Base-by-base conservation (phyloP, 53 echinoderm and acorn worm genomes). In the Zoroaster sp. region DNA sequence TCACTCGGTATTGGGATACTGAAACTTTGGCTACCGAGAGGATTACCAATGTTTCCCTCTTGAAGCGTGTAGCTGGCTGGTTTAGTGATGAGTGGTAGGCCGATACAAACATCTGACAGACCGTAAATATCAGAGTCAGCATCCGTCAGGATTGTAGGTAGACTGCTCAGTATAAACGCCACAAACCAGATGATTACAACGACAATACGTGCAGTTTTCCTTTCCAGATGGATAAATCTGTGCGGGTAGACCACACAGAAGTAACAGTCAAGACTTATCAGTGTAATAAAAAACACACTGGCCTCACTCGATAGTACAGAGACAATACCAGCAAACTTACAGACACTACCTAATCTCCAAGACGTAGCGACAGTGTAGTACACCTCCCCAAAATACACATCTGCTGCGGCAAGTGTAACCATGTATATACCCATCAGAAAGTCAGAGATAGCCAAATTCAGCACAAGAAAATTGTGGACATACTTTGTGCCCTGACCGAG, bases 31-130 rank as follows among this genome's bases (percentile, higher is more conserved):
- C 59, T 83, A 71, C 83, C 70, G 32, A 74, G 35, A 10, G 53
- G 78, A 31, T 67, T 31, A 2, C 66, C 74, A 6, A 80, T 46
- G 10, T 68, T 79, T 2, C 71, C 49, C 21, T 72, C 77, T 3
- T 83, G 35, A 5, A 88, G 47, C 1, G n/a, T 4, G 31, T 78
- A 88, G 1, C 13, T 33, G 18, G 80, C 33, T 4, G 76, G 87
- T 47, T 87, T 87, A 0, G 90, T 78, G 72, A 93, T 93, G 13
- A 93, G 74, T 7, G 93, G 93, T 4, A 93, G 82, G 35, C 93
- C 93, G 34, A 93, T 90, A 15, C 93, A 93, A 32, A 93, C 93
- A 68, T 93, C 93, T 41, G 90, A 90, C 33, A 93, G 75, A 42
- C 74, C 90, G 66, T 93, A 93, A 12, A 88, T 30, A 88, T 88